These are phyloP conservation scores for Etheostoma cragini DNA, from an alignment of 2,113 vertebrate genomes.

Conservation along the genomic window DNA sequence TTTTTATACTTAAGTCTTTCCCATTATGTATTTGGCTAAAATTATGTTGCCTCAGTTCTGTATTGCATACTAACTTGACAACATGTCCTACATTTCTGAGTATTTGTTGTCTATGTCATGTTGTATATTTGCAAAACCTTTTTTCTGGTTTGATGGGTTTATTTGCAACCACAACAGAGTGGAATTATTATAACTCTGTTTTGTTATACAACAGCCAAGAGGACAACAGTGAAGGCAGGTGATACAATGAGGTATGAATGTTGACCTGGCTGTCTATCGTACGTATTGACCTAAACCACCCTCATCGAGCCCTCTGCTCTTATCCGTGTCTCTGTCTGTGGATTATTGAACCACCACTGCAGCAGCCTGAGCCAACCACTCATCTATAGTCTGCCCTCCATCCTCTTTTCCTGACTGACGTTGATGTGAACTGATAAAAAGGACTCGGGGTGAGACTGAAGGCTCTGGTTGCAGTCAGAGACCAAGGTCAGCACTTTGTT, in stretches of 20 bases:
- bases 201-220: background rate
- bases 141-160: background rate
- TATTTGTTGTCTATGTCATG: background rate
- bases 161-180: background rate
- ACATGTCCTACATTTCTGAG: background rate
- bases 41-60: background rate
- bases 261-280: constrained; percentile 39
- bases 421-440: constrained; percentile 69
- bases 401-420: constrained; percentile 43
- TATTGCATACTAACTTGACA: background rate
- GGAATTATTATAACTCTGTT: background rate
- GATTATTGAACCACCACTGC: constrained; percentile 72
- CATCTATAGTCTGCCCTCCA: constrained; percentile 56
- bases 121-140: background rate
- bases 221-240: constrained; percentile 12
- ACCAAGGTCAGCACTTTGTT: constrained; percentile 78
- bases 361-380: constrained; percentile 55
- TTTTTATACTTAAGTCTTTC: background rate
- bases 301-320: constrained; percentile 53
- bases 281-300: constrained; percentile 51
- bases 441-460: constrained; percentile 45
- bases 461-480: constrained; percentile 79
- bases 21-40: background rate
- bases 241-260: constrained; percentile 41
- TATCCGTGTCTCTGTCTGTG: constrained; percentile 74